Base-by-base conservation (phyloP, 2,113 vertebrate genomes). In the Dunckerocampus dactyliophorus region DNA sequence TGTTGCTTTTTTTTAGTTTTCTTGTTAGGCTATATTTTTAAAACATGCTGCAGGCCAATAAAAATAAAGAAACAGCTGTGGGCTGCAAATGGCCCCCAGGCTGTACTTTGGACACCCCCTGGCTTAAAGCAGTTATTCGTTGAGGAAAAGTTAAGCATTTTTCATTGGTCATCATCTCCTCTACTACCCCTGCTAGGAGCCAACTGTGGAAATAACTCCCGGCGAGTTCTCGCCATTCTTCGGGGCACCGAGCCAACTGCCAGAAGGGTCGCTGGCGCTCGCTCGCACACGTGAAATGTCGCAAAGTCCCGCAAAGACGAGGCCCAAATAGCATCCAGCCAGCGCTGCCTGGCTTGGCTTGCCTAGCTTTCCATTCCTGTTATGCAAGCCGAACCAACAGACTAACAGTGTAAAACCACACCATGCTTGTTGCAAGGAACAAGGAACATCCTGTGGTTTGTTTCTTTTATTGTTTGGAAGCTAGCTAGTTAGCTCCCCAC, bases 321-420 rank as follows among this genome's bases (percentile, higher is more conserved):
- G 13, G 77, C 60, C 84, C 71, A 78, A 77, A 82, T 67, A 79
- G 68, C 62, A 56, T 60, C 84, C 68, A 76, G 76, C 77, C 70
- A 77, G 71, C 60, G 52, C 50, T 19, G 42, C 37, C 10, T 2
- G 37, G 37, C 4, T 0, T 65, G 64, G 48, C 63, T 49, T 52
- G 62, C 74, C 79, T 37, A 19, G 71, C 77, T 69, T 79, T 71
- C 65, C 82, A 84, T 91, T 65, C 76, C 72, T 43, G 75, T 75
- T 66, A 60, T 37, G 54, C 83, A 85, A 88, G 82, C 82, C 88
- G 84, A 82, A 77, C 77, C 84, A 85, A 90, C 46, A 87, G 28
- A 10, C 11, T 5, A 45, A 21, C 39, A 15, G 39, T 43, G 21
- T 17, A 12, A 56, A 55, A 56, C 14, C 39, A 43, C 39, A 14